Base-by-base conservation (phyloP, 2,113 vertebrate genomes). In the Chionis minor region DNA sequence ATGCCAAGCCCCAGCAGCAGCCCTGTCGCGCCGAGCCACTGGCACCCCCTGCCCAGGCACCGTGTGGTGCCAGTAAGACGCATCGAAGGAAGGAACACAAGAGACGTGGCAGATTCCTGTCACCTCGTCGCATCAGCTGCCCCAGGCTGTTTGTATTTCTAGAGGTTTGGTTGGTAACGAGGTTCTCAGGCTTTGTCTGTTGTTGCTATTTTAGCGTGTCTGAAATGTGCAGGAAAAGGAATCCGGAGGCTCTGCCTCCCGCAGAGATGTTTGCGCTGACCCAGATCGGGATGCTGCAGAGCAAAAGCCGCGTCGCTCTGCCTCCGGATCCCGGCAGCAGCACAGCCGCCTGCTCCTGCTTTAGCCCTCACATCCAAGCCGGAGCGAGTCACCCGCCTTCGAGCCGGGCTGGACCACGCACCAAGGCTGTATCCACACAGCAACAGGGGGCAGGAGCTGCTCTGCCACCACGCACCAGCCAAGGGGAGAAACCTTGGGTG, bases 181-280 rank as follows among this genome's bases (percentile, higher is more conserved):
- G 21, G 26, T 94, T 95, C 94, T 96, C 94, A 95, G 96, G 93
- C 93, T 96, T 72, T 85, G 38, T 30, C 24, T 49, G 61, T 33
- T 87, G 94, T 94, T 96, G 86, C 92, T 97, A 95, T 97, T 95
- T 97, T 80, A 47, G 87, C 93, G n/a, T 0, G 1, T 40, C 87
- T 77, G 81, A 89, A 97, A 96, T 45, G 26, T 80, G 92, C 92
- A 94, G 89, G 58, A 94, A 77, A 70, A 94, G 89, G 95, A 87
- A 95, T 94, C 89, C 4, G 0, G 87, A 95, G 81, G 84, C 91
- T 89, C 17, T 59, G 86, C 16, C 95, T 97, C 96, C 96, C 66
- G 96, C 3, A 0, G 96, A 96, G 93, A 92, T 93, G 96, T 83
- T 85, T 95, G 87, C 4, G 67, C 74, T 97, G 96, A 96, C 95